Evolutionary conservation across 2,888 invertebrate genomes (phyloP), one percentile per base, ranked within the genome.

Genomic region (Phlogophora meticulosa): DNA sequence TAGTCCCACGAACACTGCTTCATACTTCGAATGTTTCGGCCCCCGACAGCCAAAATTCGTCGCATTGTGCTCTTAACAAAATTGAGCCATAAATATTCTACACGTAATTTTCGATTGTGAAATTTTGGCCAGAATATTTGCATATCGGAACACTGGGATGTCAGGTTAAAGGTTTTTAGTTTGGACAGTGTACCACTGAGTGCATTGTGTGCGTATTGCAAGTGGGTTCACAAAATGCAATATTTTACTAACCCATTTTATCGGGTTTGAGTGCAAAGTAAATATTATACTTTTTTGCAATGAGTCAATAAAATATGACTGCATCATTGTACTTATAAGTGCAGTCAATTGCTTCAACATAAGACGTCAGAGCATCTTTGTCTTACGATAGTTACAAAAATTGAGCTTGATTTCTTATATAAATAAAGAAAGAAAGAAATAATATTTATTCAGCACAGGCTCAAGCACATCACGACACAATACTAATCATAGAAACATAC

Each of bases 1-100:
- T 81, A 85, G 87, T 89, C 89, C 86, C 89, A 82, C 87, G 86
- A 87, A 82, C 84, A 82, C 80, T 78, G 85, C 73, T 86, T 79
- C 92, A 91, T 92, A 88, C 90, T 86, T 83, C 82, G 87, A 82
- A 91, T 92, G 80, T 78, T 87, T 86, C 81, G 70, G 84, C 80
- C 77, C 84, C 71, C 87, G 75, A 85, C 87, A 85, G 84, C 87
- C 82, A 82, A 90, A 90, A 92, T 90, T 88, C 90, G 72, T 84
- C 67, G 91, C 91, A 92, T 93, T 91, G 91, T 90, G 73, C 83
- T 78, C 70, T 80, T 80, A 65, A 79, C 82, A 85, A 91, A 93
- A 95, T 94, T 94, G 91, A 95, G 94, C 91, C 90, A 94, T 94
- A 94, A 94, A 94, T 94, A 92, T 92, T 87, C 90, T 90, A 92